Conservation (phyloP, 1,140 invertebrate species). For the Apis florea region DNA sequence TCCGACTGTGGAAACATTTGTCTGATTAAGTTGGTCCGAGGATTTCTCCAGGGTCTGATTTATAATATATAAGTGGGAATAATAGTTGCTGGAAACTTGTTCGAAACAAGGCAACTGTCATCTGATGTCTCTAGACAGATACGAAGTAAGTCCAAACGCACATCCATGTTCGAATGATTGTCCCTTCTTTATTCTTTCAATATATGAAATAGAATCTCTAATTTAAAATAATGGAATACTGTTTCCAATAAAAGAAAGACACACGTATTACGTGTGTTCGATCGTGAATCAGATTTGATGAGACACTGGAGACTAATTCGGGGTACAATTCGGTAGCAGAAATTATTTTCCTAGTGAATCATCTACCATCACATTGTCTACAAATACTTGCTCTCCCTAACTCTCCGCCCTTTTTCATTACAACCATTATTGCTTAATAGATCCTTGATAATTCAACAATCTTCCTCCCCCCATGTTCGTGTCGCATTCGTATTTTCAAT, state of each 20-base stretch:
- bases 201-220: too few relatives aligned
- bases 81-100: neutral
- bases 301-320: neutral
- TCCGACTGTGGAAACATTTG: neutral
- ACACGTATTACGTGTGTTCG: neutral
- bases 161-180: too few relatives aligned
- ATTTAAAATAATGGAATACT: too few relatives aligned
- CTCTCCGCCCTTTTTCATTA: neutral
- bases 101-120: neutral
- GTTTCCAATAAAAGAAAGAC: neutral
- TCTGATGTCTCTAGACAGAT: too few relatives aligned
- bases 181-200: too few relatives aligned
- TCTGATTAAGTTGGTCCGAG: constrained; percentile 2
- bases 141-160: too few relatives aligned
- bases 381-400: neutral
- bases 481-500: neutral
- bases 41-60: neutral
- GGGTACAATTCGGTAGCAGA: neutral
- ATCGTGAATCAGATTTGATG: neutral
- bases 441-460: too few relatives aligned
- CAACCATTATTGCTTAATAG: neutral
- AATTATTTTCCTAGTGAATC: neutral
- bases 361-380: neutral
- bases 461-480: neutral
- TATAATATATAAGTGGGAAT: constrained; percentile 30